phyloP scores from a whole-genome alignment of 2,888 invertebrate genomes.

The Fabriciana adippe region DNA sequence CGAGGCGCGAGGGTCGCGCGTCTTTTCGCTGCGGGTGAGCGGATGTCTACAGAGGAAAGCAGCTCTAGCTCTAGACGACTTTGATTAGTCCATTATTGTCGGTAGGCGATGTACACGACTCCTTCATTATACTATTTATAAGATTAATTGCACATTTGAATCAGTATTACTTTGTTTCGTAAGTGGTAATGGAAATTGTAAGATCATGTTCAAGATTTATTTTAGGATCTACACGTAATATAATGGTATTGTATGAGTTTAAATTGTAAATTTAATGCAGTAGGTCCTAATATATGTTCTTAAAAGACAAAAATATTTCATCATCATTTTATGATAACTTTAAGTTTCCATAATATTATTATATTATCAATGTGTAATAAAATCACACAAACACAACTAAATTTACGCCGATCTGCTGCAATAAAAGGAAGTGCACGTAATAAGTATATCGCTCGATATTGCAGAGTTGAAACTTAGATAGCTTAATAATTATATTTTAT shows the following conservation, averaged over 20 bases:
- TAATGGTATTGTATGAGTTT: too few relatives aligned
- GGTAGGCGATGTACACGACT: slow-evolving; percentile 12
- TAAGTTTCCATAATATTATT: too few relatives aligned
- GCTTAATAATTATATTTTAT: slow-evolving; percentile 18
- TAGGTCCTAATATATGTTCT: too few relatives aligned
- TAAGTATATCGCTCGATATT: background rate
- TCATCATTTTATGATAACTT: too few relatives aligned
- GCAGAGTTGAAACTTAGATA: background rate
- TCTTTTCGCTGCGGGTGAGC: slow-evolving; percentile 5
- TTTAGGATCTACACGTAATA: too few relatives aligned
- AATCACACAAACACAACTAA: too few relatives aligned
- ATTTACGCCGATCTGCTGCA: background rate
- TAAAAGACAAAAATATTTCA: too few relatives aligned
- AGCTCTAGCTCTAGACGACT: background rate
- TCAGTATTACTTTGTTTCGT: background rate
- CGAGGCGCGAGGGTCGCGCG: slow-evolving; percentile 2
- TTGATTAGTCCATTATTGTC: slow-evolving; percentile 13
- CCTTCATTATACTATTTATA: slow-evolving; percentile 18
- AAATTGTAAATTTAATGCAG: too few relatives aligned
- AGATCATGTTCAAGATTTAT: too few relatives aligned
- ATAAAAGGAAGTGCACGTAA: too few relatives aligned
- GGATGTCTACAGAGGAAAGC: too few relatives aligned
- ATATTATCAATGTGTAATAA: too few relatives aligned
- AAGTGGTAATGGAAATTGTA: background rate
- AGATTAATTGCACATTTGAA: slow-evolving; percentile 1